Evolutionary conservation across 2,888 invertebrate species (phyloP).

Genomic region (Cheilosia impressa): DNA sequence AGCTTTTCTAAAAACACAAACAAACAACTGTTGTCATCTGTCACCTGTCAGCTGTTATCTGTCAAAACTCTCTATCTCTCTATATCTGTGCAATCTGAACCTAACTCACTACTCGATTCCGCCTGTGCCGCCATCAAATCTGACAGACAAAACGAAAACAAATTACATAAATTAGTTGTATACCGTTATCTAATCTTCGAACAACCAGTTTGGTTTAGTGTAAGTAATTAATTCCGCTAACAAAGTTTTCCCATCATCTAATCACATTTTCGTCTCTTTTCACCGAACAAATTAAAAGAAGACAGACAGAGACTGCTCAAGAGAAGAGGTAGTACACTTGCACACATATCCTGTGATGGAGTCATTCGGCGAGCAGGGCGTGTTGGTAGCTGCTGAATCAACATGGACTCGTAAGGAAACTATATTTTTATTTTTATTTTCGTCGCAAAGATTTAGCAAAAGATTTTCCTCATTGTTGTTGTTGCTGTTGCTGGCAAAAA

Average conservation of each 20-base stretch:
- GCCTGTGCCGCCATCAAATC: background rate
- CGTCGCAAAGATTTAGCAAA: slow-evolving; percentile 63
- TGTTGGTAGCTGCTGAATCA: slow-evolving; percentile 2
- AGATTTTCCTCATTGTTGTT: slow-evolving; percentile 54
- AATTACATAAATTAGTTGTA: slow-evolving; percentile 74
- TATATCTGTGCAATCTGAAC: background rate
- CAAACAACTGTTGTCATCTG: background rate
- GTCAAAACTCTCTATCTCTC: slow-evolving; percentile 3
- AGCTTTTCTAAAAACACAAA: background rate
- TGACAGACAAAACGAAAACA: slow-evolving; percentile 66
- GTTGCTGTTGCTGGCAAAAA: slow-evolving; percentile 27
- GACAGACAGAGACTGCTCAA: slow-evolving; percentile 21
- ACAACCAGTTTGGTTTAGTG: slow-evolving; percentile 73
- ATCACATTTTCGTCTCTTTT: slow-evolving; percentile 73
- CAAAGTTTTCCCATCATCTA: slow-evolving; percentile 75
- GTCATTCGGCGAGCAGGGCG: background rate
- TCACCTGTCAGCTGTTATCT: slow-evolving; percentile 39
- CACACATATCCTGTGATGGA: background rate
- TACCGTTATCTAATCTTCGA: slow-evolving; percentile 72
- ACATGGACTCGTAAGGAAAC: slow-evolving; percentile 33
- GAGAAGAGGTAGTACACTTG: background rate
- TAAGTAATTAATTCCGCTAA: slow-evolving; percentile 75
- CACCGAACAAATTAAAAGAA: slow-evolving; percentile 64
- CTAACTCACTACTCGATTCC: slow-evolving; percentile 11
- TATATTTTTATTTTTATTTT: slow-evolving; percentile 18